Evolutionary conservation across 2,797 vertebrate species (phyloP).

Genomic region (Morelia viridis): DNA sequence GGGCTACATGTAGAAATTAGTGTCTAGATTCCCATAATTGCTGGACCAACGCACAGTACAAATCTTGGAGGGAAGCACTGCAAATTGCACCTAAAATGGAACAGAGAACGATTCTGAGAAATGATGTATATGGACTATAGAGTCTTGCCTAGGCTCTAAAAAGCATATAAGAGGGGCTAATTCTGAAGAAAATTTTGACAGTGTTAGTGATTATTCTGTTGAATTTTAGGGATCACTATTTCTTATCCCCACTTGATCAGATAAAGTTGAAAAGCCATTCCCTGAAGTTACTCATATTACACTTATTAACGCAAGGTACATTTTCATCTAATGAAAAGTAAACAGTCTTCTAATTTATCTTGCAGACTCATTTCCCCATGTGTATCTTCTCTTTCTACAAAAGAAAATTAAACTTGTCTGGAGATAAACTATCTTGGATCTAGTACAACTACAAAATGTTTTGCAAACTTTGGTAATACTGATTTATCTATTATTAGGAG

Average conservation of each 20-base stretch:
- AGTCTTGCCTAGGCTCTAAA: background rate
- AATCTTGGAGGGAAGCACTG: background rate
- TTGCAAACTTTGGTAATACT: conserved; percentile 18
- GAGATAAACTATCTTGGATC: conserved; percentile 7
- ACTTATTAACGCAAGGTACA: conserved; percentile 13
- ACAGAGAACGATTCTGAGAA: background rate
- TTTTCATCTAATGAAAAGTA: conserved; percentile 20
- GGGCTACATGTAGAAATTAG: background rate
- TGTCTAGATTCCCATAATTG: background rate
- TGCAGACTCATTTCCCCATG: background rate
- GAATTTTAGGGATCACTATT: background rate
- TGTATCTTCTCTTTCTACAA: conserved; percentile 12
- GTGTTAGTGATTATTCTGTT: background rate
- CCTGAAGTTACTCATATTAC: background rate
- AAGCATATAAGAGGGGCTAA: background rate
- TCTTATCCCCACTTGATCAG: background rate
- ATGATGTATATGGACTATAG: background rate
- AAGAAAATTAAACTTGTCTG: conserved; percentile 4
- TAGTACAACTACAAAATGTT: conserved; percentile 7
- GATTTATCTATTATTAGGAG: background rate
- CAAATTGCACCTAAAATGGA: background rate
- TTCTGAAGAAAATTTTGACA: background rate
- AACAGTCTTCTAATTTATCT: background rate
- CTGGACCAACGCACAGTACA: background rate
- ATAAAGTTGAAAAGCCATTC: background rate